A percentile compares a stretch with the other conserved stretches of the same genome.
phyloP scores from a whole-genome alignment of 1,140 invertebrate species.

The Aphis craccivora region DNA sequence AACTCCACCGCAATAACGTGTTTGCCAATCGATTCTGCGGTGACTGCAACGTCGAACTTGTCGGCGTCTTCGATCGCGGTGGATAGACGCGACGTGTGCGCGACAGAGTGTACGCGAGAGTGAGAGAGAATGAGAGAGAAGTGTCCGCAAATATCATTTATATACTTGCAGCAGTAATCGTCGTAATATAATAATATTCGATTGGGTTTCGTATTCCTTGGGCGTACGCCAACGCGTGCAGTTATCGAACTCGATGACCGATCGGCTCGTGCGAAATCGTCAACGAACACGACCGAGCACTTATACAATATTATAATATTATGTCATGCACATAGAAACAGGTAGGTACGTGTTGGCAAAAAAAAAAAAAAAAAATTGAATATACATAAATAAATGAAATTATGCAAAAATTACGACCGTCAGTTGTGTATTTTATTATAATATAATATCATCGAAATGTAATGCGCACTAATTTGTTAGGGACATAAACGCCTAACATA shows the following conservation, averaged over 20 bases:
- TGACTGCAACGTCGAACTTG: not conserved
- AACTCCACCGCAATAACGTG: not conserved
- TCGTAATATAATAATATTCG: not conserved
- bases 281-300: not conserved
- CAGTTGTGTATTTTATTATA: not conserved
- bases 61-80: not conserved
- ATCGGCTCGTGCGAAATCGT: not conserved
- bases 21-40: not conserved
- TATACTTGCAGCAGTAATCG: not conserved
- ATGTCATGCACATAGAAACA: not conserved
- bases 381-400: no score
- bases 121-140: not conserved
- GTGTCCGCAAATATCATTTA: not conserved
- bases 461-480: not conserved
- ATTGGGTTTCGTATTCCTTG: not conserved
- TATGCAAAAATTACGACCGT: not conserved
- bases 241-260: not conserved
- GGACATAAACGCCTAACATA: not conserved
- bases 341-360: not conserved
- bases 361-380: not conserved
- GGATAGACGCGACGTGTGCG: not conserved
- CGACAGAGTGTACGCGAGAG: not conserved
- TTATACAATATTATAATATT: not conserved
- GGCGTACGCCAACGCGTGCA: not conserved
- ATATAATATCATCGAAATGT: not conserved